phyloP scores from a whole-genome alignment of 2,797 vertebrate species.

The Chelmon rostratus region DNA sequence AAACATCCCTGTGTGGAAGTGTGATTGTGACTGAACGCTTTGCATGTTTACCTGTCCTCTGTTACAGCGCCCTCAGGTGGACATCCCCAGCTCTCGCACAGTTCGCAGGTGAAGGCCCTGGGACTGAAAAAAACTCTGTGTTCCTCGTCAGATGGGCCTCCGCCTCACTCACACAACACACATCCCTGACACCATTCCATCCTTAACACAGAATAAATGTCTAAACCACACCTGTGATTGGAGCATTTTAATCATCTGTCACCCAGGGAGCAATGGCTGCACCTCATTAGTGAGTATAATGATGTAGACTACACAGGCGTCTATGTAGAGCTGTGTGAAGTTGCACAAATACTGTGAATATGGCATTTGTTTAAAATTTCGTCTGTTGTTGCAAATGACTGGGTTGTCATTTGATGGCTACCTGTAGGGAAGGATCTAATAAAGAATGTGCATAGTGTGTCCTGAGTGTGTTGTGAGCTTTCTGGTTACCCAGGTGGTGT shows the following conservation, averaged over 20 bases:
- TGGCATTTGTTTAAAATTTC: conserved; percentile 54
- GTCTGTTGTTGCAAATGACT: conserved; percentile 56
- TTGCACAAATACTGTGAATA: conserved; percentile 59
- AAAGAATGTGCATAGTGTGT: conserved; percentile 65
- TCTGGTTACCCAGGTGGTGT: neutral
- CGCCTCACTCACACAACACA: conserved; percentile 41
- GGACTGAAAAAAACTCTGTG: conserved; percentile 38
- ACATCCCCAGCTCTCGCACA: conserved; percentile 44
- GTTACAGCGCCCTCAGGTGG: conserved; percentile 76
- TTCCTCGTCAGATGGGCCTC: conserved; percentile 46
- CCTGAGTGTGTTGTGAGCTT: conserved; percentile 36
- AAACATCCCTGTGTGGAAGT: neutral
- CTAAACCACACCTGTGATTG: conserved; percentile 57
- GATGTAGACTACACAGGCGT: conserved; percentile 66
- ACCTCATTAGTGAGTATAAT: conserved; percentile 71
- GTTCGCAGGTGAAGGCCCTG: conserved; percentile 52
- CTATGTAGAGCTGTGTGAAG: conserved; percentile 66
- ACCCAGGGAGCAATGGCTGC: conserved; percentile 61
- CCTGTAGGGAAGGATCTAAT: conserved; percentile 64
- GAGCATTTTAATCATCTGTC: conserved; percentile 60
- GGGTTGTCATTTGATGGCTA: conserved; percentile 46
- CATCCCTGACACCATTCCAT: conserved; percentile 64
- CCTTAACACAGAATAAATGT: conserved; percentile 64
- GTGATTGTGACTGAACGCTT: neutral
- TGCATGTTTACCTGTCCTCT: conserved; percentile 57